These are phyloP conservation scores for Drosophila subobscura DNA, from an alignment of 1,140 invertebrate species.

Conservation along the genomic window DNA sequence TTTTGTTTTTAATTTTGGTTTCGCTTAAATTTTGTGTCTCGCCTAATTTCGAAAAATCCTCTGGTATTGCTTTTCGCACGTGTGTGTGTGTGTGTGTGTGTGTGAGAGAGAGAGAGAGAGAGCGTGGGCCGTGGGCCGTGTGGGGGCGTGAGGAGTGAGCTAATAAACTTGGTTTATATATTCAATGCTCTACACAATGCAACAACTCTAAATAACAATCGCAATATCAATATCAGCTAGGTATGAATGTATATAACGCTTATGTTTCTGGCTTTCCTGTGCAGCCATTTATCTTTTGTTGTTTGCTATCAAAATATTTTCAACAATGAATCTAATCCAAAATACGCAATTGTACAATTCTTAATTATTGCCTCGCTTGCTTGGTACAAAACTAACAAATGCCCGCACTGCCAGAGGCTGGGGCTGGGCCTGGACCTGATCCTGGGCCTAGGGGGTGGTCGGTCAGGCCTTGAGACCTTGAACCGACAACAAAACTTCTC, in stretches of 20 bases:
- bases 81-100: slow-evolving; percentile 18
- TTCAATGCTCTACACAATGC: slow-evolving; percentile 72
- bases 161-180: slow-evolving; percentile 65
- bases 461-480: slow-evolving; percentile 20
- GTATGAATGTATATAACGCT: slow-evolving; percentile 58
- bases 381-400: slow-evolving; percentile 68
- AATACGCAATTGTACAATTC: slow-evolving; percentile 64
- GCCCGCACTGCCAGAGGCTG: background rate
- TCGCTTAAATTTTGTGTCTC: slow-evolving; percentile 13
- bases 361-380: slow-evolving; percentile 51
- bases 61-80: slow-evolving; percentile 43
- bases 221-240: slow-evolving; percentile 42
- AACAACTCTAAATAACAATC: slow-evolving; percentile 80
- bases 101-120: slow-evolving; percentile 9
- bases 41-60: slow-evolving; percentile 43
- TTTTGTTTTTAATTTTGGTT: slow-evolving; percentile 6
- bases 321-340: slow-evolving; percentile 71
- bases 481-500: slow-evolving; percentile 62
- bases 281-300: slow-evolving; percentile 9
- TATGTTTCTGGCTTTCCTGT: slow-evolving; percentile 8
- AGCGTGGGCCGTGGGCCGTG: no score
- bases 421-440: no score
- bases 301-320: slow-evolving; percentile 66
- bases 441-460: slow-evolving; percentile 3
- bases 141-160: slow-evolving; percentile 35